Evolutionary conservation across 1,140 invertebrate species (phyloP), one percentile per base, ranked within the genome.

Genomic region (Goniozus legneri): DNA sequence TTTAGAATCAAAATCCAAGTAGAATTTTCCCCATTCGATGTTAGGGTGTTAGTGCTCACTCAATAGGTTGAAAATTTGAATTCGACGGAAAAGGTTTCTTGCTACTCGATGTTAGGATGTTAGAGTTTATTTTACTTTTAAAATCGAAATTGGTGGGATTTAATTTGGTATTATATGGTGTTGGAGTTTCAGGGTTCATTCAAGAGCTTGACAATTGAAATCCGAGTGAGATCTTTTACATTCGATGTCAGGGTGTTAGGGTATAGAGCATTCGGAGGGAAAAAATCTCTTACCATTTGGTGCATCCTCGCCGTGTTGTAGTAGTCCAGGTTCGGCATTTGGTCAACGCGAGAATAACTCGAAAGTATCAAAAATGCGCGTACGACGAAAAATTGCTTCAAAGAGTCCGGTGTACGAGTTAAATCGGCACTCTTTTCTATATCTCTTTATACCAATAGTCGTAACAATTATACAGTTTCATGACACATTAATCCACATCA

Each of bases 241-340:
- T n/a, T 6, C 24, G 10, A 27, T 6, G 24, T 27, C 24, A 6
- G 24, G 24, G 24, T 27, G 24, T 27, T 27, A 4, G 10, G 4
- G 24, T 6, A 6, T 27, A 27, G 24, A 4, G 4, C 4, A 27
- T 6, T 27, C 10, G 24, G 10, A 27, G 10, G 4, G 10, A 27
- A 10, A 27, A 27, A 6, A 45, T 41, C 13, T 6, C 14, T 73
- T 76, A 76, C 74, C 74, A 74, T 76, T 71, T 74, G 74, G 64
- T 75, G 73, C 71, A 76, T 76, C 61, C 71, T 71, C 45, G 74
- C 71, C 38, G 73, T 72, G 47, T 74, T 76, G 60, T 76, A 76
- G 66, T 75, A 76, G 64, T 75, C 74, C 58, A 76, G 50, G 50
- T 75, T 76, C 64, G 74, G 74, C 73, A 75, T 76, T 62, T 63